Evolutionary conservation across 1,140 invertebrate genomes (phyloP), one percentile per base, ranked within the genome.

Genomic region (Trichoplusia ni): DNA sequence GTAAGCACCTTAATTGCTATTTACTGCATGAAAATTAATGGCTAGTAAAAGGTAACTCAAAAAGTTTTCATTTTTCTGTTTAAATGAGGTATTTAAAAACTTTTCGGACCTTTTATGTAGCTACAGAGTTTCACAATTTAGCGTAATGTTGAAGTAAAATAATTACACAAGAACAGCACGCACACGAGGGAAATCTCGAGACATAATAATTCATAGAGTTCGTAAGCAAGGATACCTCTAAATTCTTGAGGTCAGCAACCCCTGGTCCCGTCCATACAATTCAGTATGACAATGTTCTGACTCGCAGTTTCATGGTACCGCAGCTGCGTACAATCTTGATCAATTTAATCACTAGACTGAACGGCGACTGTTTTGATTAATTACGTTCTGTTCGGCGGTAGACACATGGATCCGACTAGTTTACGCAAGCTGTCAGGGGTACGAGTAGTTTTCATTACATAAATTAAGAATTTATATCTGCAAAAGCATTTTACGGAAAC

Each of bases 311-410:
- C 42, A 27, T 9, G 8, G 11, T 31, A 47, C 42, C 51, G 27
- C 62, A 64, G 62, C 51, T 68, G 66, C 47, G 60, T 44, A 51
- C 38, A 27, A 33, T 59, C 66, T 64, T 38, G 46, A 42, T 63
- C 61, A 64, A 53, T 64, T 64, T 59, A 64, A 60, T 64, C 37
- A 64, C 53, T 54, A 35, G 23, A 38, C 21, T 14, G 44, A 42
- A 31, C 66, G 19, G 37, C 31, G 35, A 38, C 53, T 64, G 61
- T 44, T 61, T 67, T 64, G 66, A 69, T 69, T 69, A 64, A 64
- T 60, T 69, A 69, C 56, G 11, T 51, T 51, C 47, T 33, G 47
- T 35, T 51, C 18, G 14, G 11, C 27, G 29, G 47, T 51, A 33
- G 47, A 51, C 47, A 51, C 35, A 35, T 51, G 47, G 29, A 51